phyloP scores from a whole-genome alignment of 2,888 invertebrate species.

The Spatulosminthurus flaviceps region DNA sequence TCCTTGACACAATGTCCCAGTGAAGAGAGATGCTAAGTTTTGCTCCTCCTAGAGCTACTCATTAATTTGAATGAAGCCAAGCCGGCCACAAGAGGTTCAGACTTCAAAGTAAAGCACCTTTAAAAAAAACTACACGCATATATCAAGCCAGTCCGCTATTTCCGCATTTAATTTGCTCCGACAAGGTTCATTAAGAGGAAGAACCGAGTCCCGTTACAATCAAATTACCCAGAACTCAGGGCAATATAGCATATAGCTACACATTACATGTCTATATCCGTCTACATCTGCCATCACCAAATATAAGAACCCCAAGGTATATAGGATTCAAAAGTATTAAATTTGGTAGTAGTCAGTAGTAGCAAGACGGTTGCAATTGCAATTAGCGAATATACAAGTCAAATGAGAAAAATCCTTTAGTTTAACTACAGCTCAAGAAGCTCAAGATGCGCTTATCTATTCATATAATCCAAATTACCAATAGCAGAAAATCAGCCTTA shows the following conservation, averaged over 20 bases:
- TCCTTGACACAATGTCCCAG: conserved; percentile 44
- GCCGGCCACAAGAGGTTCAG: conserved; percentile 32
- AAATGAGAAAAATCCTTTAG: too few relatives aligned
- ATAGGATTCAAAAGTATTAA: too few relatives aligned
- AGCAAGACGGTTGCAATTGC: too few relatives aligned
- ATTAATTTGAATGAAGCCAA: conserved; percentile 22
- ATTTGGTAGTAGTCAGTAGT: too few relatives aligned
- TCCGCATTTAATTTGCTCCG: conserved; percentile 54
- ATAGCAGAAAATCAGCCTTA: background rate
- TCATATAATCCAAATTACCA: background rate
- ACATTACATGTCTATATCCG: background rate
- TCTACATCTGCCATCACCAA: background rate
- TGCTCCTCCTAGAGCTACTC: background rate
- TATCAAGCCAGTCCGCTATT: conserved; percentile 40
- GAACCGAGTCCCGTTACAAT: conserved; percentile 52
- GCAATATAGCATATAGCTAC: too few relatives aligned
- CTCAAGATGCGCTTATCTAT: background rate
- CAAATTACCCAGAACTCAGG: conserved; percentile 52
- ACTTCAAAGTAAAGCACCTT: conserved; percentile 36
- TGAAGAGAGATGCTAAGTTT: background rate
- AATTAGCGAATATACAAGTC: too few relatives aligned
- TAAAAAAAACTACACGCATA: conserved; percentile 17
- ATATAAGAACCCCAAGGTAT: background rate
- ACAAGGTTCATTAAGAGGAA: conserved; percentile 52
- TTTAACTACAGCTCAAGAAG: too few relatives aligned